These are phyloP conservation scores for Odontocerum albicorne DNA, from an alignment of 2,888 invertebrate genomes.

Conservation along the genomic window DNA sequence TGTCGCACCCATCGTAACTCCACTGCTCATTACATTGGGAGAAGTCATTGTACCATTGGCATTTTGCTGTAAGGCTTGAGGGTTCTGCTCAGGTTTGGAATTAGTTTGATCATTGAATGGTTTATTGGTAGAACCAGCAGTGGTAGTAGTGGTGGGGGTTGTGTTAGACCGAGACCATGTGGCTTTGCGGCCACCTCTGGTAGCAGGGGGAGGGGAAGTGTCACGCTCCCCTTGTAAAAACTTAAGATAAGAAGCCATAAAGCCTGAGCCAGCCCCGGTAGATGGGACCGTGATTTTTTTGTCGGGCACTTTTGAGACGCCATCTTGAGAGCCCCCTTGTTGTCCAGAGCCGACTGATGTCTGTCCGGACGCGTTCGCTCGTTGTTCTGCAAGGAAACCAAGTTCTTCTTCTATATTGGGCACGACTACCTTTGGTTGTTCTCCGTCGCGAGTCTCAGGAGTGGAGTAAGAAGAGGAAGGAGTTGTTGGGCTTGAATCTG, in stretches of 20 bases:
- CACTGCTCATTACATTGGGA: conserved; percentile 37
- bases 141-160: conserved; percentile 46
- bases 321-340: conserved; percentile 49
- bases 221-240: conserved; percentile 83
- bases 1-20: conserved; percentile 40
- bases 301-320: conserved; percentile 57
- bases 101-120: conserved; percentile 41
- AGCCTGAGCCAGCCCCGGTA: conserved; percentile 69
- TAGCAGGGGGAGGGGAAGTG: conserved; percentile 75
- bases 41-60: conserved; percentile 50
- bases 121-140: conserved; percentile 46
- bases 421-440: conserved; percentile 81
- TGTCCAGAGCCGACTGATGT: conserved; percentile 46
- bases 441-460: conserved; percentile 64
- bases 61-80: conserved; percentile 45
- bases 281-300: conserved; percentile 63
- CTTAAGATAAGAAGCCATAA: conserved; percentile 86
- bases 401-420: conserved; percentile 89
- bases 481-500: conserved; percentile 61
- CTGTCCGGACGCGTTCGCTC: conserved; percentile 56
- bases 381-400: conserved; percentile 72
- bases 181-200: conserved; percentile 66
- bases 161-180: conserved; percentile 62
- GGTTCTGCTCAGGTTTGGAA: conserved; percentile 47
- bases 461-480: conserved; percentile 53